phyloP scores from a whole-genome alignment of 2,888 invertebrate species.

The Erpobdella octoculata region DNA sequence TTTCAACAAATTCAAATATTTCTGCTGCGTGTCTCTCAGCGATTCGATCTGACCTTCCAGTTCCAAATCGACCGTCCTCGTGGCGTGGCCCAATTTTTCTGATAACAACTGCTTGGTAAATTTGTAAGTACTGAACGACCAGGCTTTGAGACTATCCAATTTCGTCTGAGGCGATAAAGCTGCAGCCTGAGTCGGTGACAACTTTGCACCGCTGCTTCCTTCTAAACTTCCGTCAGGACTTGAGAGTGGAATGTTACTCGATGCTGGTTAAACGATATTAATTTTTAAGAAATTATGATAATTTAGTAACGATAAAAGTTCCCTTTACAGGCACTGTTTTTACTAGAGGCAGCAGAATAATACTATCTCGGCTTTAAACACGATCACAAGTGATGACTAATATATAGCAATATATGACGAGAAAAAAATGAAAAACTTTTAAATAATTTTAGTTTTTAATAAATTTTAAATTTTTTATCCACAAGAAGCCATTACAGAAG shows the following conservation, averaged over 20 bases:
- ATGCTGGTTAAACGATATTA: constrained; percentile 1
- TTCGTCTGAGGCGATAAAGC: constrained; percentile 40
- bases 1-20: constrained; percentile 70
- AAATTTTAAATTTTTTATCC: too few relatives aligned
- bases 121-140: constrained; percentile 96
- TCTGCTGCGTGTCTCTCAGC: constrained; percentile 83
- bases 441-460: too few relatives aligned
- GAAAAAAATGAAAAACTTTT: too few relatives aligned
- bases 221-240: constrained; percentile 20
- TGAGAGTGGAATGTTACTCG: constrained; percentile 31
- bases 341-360: too few relatives aligned
- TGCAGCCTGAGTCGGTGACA: background rate
- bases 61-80: constrained; percentile 61
- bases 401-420: too few relatives aligned
- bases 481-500: too few relatives aligned
- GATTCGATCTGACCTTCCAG: constrained; percentile 86
- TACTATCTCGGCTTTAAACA: too few relatives aligned
- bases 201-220: constrained; percentile 7
- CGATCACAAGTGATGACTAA: too few relatives aligned
- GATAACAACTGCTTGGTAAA: constrained; percentile 92
- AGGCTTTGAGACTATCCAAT: constrained; percentile 81
- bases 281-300: too few relatives aligned
- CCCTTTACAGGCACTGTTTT: too few relatives aligned
- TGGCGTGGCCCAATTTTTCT: constrained; percentile 77
- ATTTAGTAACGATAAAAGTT: too few relatives aligned